These are phyloP conservation scores for Edolisoma coerulescens DNA, from an alignment of 2,113 vertebrate species.

Conservation along the genomic window DNA sequence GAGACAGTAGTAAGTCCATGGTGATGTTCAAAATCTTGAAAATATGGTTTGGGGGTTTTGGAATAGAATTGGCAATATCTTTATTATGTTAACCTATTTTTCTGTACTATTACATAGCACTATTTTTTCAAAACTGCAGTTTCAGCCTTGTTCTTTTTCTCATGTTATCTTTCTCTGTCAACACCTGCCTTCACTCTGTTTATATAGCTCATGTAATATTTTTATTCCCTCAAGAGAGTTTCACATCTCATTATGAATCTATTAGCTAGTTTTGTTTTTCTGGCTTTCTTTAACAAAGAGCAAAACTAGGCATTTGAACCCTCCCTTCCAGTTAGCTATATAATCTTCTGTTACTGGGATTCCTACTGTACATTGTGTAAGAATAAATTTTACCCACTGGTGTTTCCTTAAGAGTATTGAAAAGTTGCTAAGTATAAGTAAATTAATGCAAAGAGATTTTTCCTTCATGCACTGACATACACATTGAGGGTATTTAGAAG, in stretches of 20 bases:
- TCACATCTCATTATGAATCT: not conserved
- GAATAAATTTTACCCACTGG: not conserved
- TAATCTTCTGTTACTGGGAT: not conserved
- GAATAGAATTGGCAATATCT: not conserved
- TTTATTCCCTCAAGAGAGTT: not conserved
- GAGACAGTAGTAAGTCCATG: not conserved
- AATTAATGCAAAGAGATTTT: not conserved
- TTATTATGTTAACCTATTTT: not conserved
- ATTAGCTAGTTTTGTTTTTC: not conserved
- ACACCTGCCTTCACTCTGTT: not conserved
- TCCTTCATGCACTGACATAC: not conserved
- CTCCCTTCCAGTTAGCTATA: not conserved
- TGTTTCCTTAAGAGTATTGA: not conserved
- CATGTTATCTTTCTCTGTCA: not conserved
- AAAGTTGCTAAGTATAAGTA: not conserved
- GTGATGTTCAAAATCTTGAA: not conserved
- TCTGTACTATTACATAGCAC: not conserved
- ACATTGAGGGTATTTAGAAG: not conserved
- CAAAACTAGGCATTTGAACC: not conserved
- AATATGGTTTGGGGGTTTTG: not conserved
- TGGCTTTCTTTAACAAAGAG: not conserved
- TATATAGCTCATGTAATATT: slow-evolving; percentile 7
- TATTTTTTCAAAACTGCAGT: not conserved
- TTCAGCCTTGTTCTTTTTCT: not conserved
- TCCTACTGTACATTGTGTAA: not conserved